These are phyloP conservation scores for Emydocephalus ijimae DNA, from an alignment of 2,113 vertebrate genomes.

Conservation along the genomic window DNA sequence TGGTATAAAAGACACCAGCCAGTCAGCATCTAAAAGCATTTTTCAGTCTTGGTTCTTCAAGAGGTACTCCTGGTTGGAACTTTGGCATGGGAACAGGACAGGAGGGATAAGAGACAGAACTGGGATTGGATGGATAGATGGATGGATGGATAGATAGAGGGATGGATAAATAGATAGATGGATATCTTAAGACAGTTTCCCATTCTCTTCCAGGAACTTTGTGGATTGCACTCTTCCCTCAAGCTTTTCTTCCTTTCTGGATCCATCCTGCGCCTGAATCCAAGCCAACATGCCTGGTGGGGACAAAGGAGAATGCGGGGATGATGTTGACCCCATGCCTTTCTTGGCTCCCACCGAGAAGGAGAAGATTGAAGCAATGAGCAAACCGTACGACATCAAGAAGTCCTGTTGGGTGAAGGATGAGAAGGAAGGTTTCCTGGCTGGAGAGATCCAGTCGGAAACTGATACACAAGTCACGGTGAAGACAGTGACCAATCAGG, in stretches of 20 bases:
- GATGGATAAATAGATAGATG: not conserved
- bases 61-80: not conserved
- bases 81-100: not conserved
- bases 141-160: not conserved
- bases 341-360: conserved; percentile 42
- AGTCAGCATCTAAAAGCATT: not conserved
- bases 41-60: conserved; percentile 13
- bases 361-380: conserved; percentile 41
- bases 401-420: conserved; percentile 49
- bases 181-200: not conserved
- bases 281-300: conserved; percentile 23
- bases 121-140: not conserved
- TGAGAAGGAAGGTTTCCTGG: conserved; percentile 41
- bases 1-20: conserved; percentile 23
- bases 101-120: not conserved
- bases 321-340: conserved; percentile 38
- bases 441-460: conserved; percentile 53
- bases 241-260: not conserved
- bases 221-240: conserved; percentile 17
- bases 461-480: conserved; percentile 37
- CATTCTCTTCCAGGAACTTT: not conserved
- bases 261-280: conserved; percentile 21
- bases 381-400: conserved; percentile 50
- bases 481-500: conserved; percentile 39
- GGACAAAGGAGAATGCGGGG: conserved; percentile 40